These are phyloP conservation scores for Ptychobarbus kaznakovi DNA, from an alignment of 2,797 vertebrate species.

Conservation along the genomic window DNA sequence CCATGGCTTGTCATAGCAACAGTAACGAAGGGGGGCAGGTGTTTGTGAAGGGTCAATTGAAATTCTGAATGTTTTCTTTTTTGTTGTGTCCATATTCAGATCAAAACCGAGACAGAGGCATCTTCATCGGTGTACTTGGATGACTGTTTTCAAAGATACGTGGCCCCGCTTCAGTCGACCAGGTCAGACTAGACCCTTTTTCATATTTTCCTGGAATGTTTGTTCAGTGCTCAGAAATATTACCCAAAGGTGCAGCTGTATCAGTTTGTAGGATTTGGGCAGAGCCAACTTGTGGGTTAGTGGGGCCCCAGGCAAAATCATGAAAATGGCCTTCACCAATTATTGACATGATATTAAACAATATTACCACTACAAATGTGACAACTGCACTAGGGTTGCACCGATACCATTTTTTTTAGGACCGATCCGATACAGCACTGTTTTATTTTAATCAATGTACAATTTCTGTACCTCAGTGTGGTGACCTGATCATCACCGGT, in stretches of 20 bases:
- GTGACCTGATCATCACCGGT: too few relatives aligned
- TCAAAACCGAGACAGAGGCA: constrained; percentile 89
- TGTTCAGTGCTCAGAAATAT: background rate
- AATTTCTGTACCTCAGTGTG: too few relatives aligned
- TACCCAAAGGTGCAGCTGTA: background rate
- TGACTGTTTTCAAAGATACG: constrained; percentile 87
- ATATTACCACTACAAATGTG: background rate
- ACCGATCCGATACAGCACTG: too few relatives aligned
- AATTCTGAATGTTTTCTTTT: background rate
- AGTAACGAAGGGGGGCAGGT: too few relatives aligned
- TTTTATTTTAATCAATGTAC: too few relatives aligned
- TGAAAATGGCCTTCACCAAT: background rate
- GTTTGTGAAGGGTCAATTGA: background rate
- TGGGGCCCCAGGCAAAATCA: background rate
- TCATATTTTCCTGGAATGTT: background rate
- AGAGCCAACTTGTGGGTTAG: background rate
- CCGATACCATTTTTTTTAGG: too few relatives aligned
- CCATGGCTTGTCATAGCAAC: too few relatives aligned
- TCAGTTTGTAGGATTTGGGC: constrained; percentile 6
- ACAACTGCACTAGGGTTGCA: background rate
- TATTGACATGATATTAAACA: background rate
- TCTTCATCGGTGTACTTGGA: constrained; percentile 89
- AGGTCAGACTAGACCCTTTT: constrained; percentile 73
- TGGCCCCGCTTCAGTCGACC: constrained; percentile 95
- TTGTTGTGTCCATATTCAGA: constrained; percentile 69